phyloP scores from a whole-genome alignment of 2,888 invertebrate species.

The Leptinotarsa haldemani region DNA sequence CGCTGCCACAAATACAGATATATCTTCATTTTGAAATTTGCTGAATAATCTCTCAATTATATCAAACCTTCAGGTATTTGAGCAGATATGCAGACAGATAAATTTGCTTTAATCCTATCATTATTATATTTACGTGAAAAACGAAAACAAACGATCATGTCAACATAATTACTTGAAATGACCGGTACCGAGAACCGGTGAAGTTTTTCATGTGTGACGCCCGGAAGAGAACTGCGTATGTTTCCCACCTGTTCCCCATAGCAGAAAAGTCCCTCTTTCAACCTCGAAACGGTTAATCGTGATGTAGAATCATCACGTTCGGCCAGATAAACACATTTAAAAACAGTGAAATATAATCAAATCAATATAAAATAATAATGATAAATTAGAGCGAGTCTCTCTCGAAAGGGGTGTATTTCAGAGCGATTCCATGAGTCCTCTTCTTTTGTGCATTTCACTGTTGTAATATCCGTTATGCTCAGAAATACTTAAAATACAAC shows the following conservation, averaged over 20 bases:
- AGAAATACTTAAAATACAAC: too few relatives aligned
- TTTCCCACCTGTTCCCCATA: conserved; percentile 49
- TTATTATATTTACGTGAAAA: conserved; percentile 16
- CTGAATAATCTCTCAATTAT: conserved; percentile 11
- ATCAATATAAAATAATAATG: too few relatives aligned
- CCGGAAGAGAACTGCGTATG: conserved; percentile 47
- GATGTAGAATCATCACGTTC: conserved; percentile 2
- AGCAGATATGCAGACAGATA: conserved; percentile 10
- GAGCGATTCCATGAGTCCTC: too few relatives aligned
- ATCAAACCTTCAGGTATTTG: conserved; percentile 5
- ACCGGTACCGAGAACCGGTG: conserved; percentile 52
- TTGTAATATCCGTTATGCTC: too few relatives aligned
- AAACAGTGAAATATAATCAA: background rate
- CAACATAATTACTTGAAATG: conserved; percentile 42
- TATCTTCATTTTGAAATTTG: background rate
- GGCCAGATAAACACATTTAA: background rate
- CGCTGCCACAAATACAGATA: background rate
- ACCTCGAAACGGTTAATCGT: conserved; percentile 14
- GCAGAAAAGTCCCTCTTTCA: conserved; percentile 32
- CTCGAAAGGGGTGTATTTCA: too few relatives aligned
- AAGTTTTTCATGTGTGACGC: conserved; percentile 54
- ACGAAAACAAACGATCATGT: conserved; percentile 9
- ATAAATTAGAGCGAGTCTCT: too few relatives aligned
- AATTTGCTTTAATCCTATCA: conserved; percentile 4
- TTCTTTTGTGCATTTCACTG: too few relatives aligned